Percentiles rank a stretch among this genome's conserved stretches.
Evolutionary conservation across 2,888 invertebrate species (phyloP).

Genomic region (Trilocha varians): DNA sequence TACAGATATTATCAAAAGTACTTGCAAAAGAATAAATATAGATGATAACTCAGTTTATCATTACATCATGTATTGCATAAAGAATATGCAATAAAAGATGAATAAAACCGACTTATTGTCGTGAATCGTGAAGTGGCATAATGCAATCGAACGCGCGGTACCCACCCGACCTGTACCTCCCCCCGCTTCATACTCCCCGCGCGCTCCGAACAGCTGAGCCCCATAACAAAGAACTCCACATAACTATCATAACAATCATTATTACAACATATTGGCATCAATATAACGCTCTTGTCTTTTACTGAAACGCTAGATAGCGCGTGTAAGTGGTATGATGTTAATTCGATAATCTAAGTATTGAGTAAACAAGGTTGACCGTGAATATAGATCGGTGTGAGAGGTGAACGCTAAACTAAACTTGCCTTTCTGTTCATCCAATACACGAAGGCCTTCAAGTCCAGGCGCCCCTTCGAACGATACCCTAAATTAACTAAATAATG

Average conservation of each 20-base stretch:
- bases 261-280: too few relatives aligned
- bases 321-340: too few relatives aligned
- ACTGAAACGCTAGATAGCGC: too few relatives aligned
- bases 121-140: conserved; percentile 8
- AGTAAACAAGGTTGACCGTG: conserved; percentile 46
- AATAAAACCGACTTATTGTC: too few relatives aligned
- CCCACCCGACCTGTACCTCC: conserved; percentile 15
- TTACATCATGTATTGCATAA: too few relatives aligned
- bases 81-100: too few relatives aligned
- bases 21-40: too few relatives aligned
- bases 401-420: conserved; percentile 48
- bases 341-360: conserved; percentile 13
- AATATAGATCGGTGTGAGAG: conserved; percentile 29
- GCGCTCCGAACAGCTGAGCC: conserved; percentile 53
- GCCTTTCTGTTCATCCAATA: conserved; percentile 71
- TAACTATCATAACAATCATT: conserved; percentile 13
- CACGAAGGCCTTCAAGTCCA: conserved; percentile 50
- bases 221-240: conserved; percentile 57
- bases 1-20: too few relatives aligned
- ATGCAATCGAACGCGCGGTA: conserved; percentile 26
- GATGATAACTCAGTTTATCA: too few relatives aligned
- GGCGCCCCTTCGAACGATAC: conserved; percentile 47
- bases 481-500: conserved; percentile 23
- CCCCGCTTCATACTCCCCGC: conserved; percentile 20
- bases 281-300: too few relatives aligned